Evolutionary conservation across 2,888 invertebrate species (phyloP).

Genomic region (Torymus auratus): DNA sequence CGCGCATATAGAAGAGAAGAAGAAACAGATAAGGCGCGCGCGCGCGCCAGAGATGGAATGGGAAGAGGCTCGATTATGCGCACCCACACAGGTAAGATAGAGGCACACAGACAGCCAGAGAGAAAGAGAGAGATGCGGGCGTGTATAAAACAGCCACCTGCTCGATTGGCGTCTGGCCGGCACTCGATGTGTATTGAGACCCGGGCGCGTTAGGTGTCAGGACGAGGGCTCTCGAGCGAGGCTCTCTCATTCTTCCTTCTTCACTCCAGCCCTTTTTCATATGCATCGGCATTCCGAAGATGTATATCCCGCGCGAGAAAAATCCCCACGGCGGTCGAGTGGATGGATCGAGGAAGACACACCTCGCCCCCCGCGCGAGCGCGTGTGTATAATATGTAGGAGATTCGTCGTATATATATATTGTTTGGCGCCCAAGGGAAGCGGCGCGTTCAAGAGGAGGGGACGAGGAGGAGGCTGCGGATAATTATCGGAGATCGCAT

Average conservation of each 20-base stretch:
- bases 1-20: neutral
- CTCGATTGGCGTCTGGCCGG: constrained; percentile 58
- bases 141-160: constrained; percentile 60
- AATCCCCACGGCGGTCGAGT: neutral
- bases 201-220: constrained; percentile 61
- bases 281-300: no score
- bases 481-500: constrained; percentile 70
- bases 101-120: constrained; percentile 65
- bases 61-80: constrained; percentile 28
- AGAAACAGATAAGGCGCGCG: neutral
- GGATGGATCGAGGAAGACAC: neutral
- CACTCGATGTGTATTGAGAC: constrained; percentile 61
- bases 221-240: constrained; percentile 64
- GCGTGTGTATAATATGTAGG: no score
- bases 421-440: no score
- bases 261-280: no score
- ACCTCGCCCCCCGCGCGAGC: neutral
- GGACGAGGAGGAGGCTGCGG: constrained; percentile 7
- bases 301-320: neutral
- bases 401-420: no score
- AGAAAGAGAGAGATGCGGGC: no score
- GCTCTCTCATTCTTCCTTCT: neutral
- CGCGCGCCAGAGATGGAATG: neutral
- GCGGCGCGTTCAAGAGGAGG: no score
- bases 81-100: constrained; percentile 65